phyloP scores from a whole-genome alignment of 1,140 invertebrate genomes.

The Atta colombica region DNA sequence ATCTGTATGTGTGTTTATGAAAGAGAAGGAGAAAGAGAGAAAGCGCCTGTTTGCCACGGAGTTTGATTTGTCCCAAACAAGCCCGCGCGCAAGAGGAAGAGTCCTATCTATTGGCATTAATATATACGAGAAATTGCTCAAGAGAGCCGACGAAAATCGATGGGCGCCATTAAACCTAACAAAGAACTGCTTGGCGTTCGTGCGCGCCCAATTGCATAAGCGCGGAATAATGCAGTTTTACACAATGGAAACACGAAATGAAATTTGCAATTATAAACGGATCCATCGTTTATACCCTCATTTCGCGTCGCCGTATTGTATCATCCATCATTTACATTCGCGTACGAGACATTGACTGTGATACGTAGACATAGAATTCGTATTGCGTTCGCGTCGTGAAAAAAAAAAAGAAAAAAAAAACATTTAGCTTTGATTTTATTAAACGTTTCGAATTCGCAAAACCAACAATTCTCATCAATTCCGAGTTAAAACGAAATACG shows the following conservation, averaged over 20 bases:
- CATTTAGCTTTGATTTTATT: conserved; percentile 60
- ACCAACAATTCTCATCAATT: conserved; percentile 59
- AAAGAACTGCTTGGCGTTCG: conserved; percentile 49
- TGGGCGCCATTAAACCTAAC: conserved; percentile 60
- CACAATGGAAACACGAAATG: conserved; percentile 62
- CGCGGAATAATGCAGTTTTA: conserved; percentile 63
- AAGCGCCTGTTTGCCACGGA: conserved; percentile 43
- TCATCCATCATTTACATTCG: conserved; percentile 63
- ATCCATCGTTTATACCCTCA: conserved; percentile 64
- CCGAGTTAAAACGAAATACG: conserved; percentile 42
- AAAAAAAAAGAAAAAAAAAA: neutral
- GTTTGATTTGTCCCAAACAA: conserved; percentile 62
- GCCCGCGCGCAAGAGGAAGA: conserved; percentile 52
- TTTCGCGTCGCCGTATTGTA: conserved; percentile 56
- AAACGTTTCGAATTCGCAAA: conserved; percentile 45
- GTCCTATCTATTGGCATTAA: conserved; percentile 60
- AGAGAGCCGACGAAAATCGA: conserved; percentile 57
- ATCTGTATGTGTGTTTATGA: neutral
- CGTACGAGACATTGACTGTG: conserved; percentile 42
- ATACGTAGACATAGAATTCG: conserved; percentile 37
- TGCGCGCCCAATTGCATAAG: conserved; percentile 56
- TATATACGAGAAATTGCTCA: conserved; percentile 62
- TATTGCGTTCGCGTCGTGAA: neutral
- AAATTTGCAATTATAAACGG: conserved; percentile 65
- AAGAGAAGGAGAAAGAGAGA: neutral